These are phyloP conservation scores for Danio kyathit DNA, from an alignment of 2,797 vertebrate species.

Conservation along the genomic window DNA sequence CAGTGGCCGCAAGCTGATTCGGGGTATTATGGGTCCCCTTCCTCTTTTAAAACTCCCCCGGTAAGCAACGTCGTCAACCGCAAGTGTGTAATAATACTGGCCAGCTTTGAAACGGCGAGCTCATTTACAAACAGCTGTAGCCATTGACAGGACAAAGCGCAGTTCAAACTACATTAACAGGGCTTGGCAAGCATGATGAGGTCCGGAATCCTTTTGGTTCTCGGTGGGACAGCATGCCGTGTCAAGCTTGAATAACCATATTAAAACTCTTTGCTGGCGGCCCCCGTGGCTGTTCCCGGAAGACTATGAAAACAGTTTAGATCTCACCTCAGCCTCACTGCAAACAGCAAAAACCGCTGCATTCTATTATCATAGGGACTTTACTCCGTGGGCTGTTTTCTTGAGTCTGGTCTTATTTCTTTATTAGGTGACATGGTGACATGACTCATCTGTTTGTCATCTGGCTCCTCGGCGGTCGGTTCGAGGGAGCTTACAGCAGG, in stretches of 20 bases:
- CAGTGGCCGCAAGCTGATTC: conserved; percentile 84
- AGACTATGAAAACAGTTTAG: conserved; percentile 39
- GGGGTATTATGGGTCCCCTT: conserved; percentile 81
- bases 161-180: conserved; percentile 87
- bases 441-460: conserved; percentile 62
- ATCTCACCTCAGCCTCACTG: conserved; percentile 40
- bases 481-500: conserved; percentile 62
- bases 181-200: conserved; percentile 85
- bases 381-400: conserved; percentile 36
- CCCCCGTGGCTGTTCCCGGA: conserved; percentile 35
- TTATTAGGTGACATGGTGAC: conserved; percentile 56
- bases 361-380: conserved; percentile 44
- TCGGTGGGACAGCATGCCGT: conserved; percentile 51
- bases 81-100: conserved; percentile 86
- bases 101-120: conserved; percentile 78
- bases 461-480: conserved; percentile 59
- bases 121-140: conserved; percentile 96
- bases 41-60: conserved; percentile 86
- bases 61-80: conserved; percentile 89
- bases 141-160: conserved; percentile 86
- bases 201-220: conserved; percentile 69
- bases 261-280: conserved; percentile 44
- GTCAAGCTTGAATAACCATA: conserved; percentile 60
- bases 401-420: conserved; percentile 50
- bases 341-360: conserved; percentile 14